phyloP scores from a whole-genome alignment of 1,140 invertebrate species.

The Nymphalis io region DNA sequence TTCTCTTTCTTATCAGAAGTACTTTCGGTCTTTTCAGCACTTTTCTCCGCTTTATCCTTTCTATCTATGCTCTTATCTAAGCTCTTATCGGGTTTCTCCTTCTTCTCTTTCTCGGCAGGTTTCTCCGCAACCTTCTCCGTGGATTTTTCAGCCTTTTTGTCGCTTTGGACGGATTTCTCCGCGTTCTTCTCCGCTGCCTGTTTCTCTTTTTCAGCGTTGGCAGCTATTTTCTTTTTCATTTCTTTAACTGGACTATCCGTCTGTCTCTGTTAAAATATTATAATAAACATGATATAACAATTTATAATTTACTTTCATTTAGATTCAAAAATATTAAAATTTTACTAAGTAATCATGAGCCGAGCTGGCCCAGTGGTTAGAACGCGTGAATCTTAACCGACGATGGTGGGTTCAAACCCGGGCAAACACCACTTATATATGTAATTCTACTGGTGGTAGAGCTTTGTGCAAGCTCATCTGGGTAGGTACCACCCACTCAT shows the following conservation, averaged over 20 bases:
- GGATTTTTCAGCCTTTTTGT: conserved; percentile 43
- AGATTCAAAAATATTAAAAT: too few relatives aligned
- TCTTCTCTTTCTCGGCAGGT: conserved; percentile 43
- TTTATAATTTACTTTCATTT: too few relatives aligned
- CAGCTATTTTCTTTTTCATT: conserved; percentile 74
- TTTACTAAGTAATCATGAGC: too few relatives aligned
- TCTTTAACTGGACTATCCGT: conserved; percentile 69
- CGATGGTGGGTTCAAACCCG: too few relatives aligned
- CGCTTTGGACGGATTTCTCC: conserved; percentile 39
- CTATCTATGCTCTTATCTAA: conserved; percentile 45
- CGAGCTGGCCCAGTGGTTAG: too few relatives aligned
- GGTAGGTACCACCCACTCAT: too few relatives aligned
- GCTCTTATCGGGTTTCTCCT: conserved; percentile 41
- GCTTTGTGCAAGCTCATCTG: too few relatives aligned
- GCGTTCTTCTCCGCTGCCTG: conserved; percentile 48
- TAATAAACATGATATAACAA: too few relatives aligned
- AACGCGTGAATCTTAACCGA: too few relatives aligned
- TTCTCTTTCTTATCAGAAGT: conserved; percentile 40
- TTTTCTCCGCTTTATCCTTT: conserved; percentile 35
- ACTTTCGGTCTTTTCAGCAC: conserved; percentile 35
- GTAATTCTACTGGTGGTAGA: too few relatives aligned
- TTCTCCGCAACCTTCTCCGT: conserved; percentile 50
- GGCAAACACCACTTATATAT: too few relatives aligned
- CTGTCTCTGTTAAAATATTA: conserved; percentile 44
- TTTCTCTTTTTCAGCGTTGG: conserved; percentile 71